Evolutionary conservation across 1,140 invertebrate genomes (phyloP), one percentile per base, ranked within the genome.

Genomic region (Caenorhabditis brenneri): DNA sequence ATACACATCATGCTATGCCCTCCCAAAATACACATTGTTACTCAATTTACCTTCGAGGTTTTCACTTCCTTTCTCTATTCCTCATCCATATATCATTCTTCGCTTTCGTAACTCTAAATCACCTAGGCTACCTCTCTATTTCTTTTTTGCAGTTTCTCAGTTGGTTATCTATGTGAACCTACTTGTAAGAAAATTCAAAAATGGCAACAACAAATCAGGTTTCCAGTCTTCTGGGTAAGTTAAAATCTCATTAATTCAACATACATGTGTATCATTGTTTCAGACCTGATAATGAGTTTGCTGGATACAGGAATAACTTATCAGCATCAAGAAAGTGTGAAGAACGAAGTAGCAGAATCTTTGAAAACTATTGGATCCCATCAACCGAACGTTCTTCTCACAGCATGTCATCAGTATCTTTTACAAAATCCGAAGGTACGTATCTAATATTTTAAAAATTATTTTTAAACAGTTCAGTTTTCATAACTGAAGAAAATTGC

Each of bases 381-480:
- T 51, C 84, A 85, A 22, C 84, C 84, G 24, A 81, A 80, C 31
- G 69, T 74, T 22, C 51, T 85, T 3, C 58, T 85, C 15, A 81
- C 58, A n/a, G 79, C 84, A 7, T 65, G 79, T 29, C 84, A 85
- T 39, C 55, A 80, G 24, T 85, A 74, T 46, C 58, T 85, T 7
- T 33, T 85, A 6, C 55, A 85, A 39, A 85, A 85, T 46, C 79
- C 79, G 2, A 85, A 81, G 27, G 84, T 85, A 46, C n/a, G n/a
- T n/a, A n/a, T n/a, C n/a, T n/a, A n/a, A n/a, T n/a, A n/a, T n/a
- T n/a, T n/a, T n/a, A n/a, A n/a, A n/a, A n/a, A n/a, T n/a, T n/a
- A n/a, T n/a, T n/a, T n/a, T n/a, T n/a, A n/a, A n/a, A n/a, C n/a
- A 16, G 27, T 6, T n/a, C 19, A 53, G 33, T 51, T 42, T 53